Percentiles rank a stretch among this genome's conserved stretches.
These are phyloP conservation scores for Pterophyllum scalare DNA, from an alignment of 2,113 vertebrate species.

Conservation along the genomic window DNA sequence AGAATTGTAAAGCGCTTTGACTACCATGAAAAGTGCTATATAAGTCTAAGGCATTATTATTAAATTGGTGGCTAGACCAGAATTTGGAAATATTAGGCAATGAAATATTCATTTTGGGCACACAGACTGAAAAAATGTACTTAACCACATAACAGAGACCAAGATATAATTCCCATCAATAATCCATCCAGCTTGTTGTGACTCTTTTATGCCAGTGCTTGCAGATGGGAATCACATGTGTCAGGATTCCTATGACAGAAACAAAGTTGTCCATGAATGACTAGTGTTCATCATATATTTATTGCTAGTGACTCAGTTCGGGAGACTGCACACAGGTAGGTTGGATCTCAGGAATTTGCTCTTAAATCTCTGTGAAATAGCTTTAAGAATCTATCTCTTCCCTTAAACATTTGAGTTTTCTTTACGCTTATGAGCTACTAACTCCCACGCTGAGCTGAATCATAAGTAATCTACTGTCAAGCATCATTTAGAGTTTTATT, in stretches of 20 bases:
- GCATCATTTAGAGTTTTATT: not conserved
- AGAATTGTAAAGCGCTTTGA: too few species aligned
- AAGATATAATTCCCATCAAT: not conserved
- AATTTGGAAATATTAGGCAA: not conserved
- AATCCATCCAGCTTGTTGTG: not conserved
- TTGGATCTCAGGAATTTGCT: not conserved
- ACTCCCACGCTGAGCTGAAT: not conserved
- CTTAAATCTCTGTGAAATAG: not conserved
- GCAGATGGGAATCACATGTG: not conserved
- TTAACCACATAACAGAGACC: not conserved
- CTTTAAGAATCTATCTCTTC: not conserved
- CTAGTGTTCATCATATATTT: not conserved
- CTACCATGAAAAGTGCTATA: too few species aligned
- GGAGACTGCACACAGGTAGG: not conserved
- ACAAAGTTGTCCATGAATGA: slow-evolving; percentile 2
- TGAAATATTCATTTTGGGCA: not conserved
- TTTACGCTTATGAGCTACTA: not conserved
- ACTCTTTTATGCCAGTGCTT: not conserved
- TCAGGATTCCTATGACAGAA: not conserved
- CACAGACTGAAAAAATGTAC: not conserved
- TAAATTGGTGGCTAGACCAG: accelerated
- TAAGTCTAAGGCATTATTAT: too few species aligned
- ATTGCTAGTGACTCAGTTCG: not conserved
- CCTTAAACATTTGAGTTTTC: not conserved
- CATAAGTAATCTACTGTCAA: not conserved